Base-by-base conservation (phyloP, 2,113 vertebrate genomes). In the Carlito syrichta region DNA sequence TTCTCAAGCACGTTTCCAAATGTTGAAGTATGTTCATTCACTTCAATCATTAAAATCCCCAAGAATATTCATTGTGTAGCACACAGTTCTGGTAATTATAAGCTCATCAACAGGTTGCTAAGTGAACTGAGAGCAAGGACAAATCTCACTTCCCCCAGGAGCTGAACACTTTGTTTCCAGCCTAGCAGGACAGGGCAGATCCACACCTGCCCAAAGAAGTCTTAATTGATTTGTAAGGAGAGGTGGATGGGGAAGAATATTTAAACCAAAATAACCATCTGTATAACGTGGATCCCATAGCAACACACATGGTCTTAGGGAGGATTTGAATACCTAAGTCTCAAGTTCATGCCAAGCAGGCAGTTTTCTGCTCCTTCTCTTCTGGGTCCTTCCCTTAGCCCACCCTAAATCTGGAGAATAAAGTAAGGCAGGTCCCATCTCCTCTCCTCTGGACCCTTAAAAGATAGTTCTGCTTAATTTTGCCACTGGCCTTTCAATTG, bases 21-120 rank as follows among this genome's bases (percentile, higher is more conserved):
- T 62, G 89, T 94, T 98, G 96, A 98, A 97, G 95, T 95, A 69
- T 94, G 92, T 96, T 97, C 97, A 96, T 97, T 97, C 97, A 97
- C 78, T 97, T 97, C 50, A 3, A 96, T 97, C 96, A 95, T 98
- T 98, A 98, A 97, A 94, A 95, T 73, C 90, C 77, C 96, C 89
- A 82, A 91, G 97, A 96, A 96, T 95, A 81, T 94, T 96, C 66
- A 90, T 63, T 89, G 84, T 94, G 86, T n/a, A 89, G 79, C 93
- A 85, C 95, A 96, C 76, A 82, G 58, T 74, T 92, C 96, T 71
- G 73, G 95, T 93, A 97, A 98, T 98, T 97, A 98, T 22, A 94
- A 92, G 93, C 96, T 97, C 45, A 0, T 96, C 98, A 97, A 96
- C 95, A 96, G 97, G 98, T 98, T 96, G 92, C 95, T 90, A 85